Evolutionary conservation across 1,140 invertebrate genomes (phyloP), one percentile per base, ranked within the genome.

Genomic region (Charaxes varanes): DNA sequence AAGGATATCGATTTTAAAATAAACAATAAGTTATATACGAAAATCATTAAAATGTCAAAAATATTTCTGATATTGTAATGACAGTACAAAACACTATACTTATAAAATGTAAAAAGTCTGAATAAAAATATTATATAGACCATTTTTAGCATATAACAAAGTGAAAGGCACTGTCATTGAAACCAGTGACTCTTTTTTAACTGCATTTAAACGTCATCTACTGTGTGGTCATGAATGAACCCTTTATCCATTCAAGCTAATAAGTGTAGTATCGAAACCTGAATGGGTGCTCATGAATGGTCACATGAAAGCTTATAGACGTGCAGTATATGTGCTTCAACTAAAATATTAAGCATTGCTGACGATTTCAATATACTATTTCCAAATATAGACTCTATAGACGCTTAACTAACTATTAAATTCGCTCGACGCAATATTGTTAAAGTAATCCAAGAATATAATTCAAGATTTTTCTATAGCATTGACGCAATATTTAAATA

Each of bases 201-300:
- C n/a, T n/a, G n/a, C n/a, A n/a, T n/a, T n/a, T n/a, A n/a, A n/a
- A n/a, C n/a, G n/a, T n/a, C n/a, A n/a, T n/a, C n/a, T n/a, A n/a
- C n/a, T 23, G 22, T 23, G 10, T 8, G 10, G 11, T 34, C 35
- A 48, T 45, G 42, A 46, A 46, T 50, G 45, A 35, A 36, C 15
- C 22, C 35, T 26, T 33, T 43, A 22, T 41, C 52, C 50, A 52
- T 62, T 62, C 50, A 59, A 15, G 21, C n/a, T n/a, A 45, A 55
- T 46, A 41, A 52, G 18, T 32, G 32, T 40, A 52, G 18, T 32
- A 41, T 40, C 31, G 62, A 41, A 60, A 46, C 34, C 50, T 69
- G 62, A 66, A 66, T 66, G 62, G 52, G 16, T n/a, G 28, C 34
- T 54, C 40, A 38, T 69, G 62, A 69, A 66, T 66, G 65, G 45